Evolutionary conservation across 2,888 invertebrate genomes (phyloP).

Genomic region (Orthosia cruda): DNA sequence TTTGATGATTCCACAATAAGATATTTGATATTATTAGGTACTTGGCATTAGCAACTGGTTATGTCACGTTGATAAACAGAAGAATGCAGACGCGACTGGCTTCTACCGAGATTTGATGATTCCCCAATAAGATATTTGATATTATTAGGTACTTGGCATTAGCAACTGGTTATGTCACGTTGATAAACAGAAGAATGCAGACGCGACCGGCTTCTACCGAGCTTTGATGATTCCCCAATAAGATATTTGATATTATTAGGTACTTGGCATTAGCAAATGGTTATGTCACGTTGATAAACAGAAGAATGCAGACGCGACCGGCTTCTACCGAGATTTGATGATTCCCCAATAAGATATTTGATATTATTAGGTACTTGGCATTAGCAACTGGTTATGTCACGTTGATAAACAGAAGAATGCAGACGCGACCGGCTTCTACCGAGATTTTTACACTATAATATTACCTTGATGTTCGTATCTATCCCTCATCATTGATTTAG

Average conservation of each 20-base stretch:
- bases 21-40: conserved; percentile 13
- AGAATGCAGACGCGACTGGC: conserved; percentile 19
- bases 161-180: conserved; percentile 15
- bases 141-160: conserved; percentile 17
- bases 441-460: conserved; percentile 21
- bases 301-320: no score
- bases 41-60: conserved; percentile 24
- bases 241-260: conserved; percentile 11
- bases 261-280: conserved; percentile 21
- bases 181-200: conserved; percentile 31
- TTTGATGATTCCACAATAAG: no score
- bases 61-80: conserved; percentile 16
- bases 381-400: conserved; percentile 15
- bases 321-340: no score
- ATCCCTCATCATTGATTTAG: conserved; percentile 20
- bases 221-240: no score
- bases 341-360: not conserved
- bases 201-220: no score
- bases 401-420: conserved; percentile 20
- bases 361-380: conserved; percentile 26
- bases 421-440: conserved; percentile 1
- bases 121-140: conserved; percentile 6
- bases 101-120: conserved; percentile 2
- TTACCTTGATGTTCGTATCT: conserved; percentile 28
- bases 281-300: conserved; percentile 19